phyloP scores from a whole-genome alignment of 2,113 vertebrate species.

The Leptocoma aspasia region DNA sequence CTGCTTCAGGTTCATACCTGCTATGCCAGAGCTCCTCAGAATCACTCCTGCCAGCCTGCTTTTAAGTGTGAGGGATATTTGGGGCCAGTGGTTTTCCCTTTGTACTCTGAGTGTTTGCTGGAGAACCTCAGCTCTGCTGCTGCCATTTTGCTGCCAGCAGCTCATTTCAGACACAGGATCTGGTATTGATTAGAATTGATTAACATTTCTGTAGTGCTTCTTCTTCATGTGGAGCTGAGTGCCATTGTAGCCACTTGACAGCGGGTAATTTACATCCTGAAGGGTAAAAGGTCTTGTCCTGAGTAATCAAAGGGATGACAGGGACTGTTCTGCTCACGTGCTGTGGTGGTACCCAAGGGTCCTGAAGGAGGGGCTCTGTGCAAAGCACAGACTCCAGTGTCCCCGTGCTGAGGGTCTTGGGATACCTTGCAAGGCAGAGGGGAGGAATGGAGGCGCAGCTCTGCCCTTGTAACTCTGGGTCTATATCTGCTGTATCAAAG shows the following conservation, averaged over 20 bases:
- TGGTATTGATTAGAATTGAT: conserved; percentile 2
- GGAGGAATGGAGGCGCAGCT: background rate
- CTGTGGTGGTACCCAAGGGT: background rate
- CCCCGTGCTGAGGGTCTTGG: accelerated
- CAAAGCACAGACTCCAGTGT: background rate
- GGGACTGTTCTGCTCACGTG: accelerated
- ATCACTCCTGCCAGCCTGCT: background rate
- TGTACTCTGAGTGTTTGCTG: background rate
- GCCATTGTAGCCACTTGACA: background rate
- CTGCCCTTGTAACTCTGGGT: background rate
- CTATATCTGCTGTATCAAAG: background rate
- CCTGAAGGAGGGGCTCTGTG: background rate
- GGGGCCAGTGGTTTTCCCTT: background rate
- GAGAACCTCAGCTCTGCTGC: background rate
- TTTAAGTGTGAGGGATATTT: background rate
- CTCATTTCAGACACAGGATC: background rate
- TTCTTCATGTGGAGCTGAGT: background rate
- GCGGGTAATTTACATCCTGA: background rate
- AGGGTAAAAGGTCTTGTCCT: background rate
- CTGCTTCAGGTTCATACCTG: background rate
- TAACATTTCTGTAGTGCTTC: background rate
- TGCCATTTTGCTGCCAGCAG: background rate
- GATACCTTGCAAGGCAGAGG: background rate
- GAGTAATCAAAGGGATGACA: background rate
- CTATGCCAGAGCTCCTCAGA: background rate